These are phyloP conservation scores for Silvanus unidentatus DNA, from an alignment of 2,888 invertebrate species.

Conservation along the genomic window DNA sequence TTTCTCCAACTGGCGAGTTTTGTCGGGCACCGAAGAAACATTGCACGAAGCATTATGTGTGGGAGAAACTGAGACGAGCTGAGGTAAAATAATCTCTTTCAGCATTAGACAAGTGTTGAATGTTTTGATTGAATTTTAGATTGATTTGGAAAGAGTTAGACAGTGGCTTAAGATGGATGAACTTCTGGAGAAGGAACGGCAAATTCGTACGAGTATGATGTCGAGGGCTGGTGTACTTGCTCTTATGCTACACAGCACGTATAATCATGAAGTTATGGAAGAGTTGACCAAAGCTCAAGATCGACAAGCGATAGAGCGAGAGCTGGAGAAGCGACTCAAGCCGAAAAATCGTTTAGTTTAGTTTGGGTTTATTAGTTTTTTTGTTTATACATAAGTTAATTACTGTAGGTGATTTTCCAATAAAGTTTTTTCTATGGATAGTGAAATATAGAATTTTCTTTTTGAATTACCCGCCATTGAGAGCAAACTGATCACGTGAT, in stretches of 20 bases:
- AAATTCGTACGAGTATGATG: constrained; percentile 66
- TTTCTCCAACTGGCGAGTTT: constrained; percentile 78
- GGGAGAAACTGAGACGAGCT: constrained; percentile 91
- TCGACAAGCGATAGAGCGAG: constrained; percentile 48
- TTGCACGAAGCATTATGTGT: constrained; percentile 87
- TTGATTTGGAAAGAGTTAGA: constrained; percentile 87
- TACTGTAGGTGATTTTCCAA: no score
- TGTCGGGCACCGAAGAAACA: constrained; percentile 84
- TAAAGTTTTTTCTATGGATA: no score
- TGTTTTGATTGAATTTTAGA: constrained; percentile 48
- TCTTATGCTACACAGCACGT: constrained; percentile 93
- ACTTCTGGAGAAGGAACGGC: constrained; percentile 86
- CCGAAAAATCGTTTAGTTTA: constrained; percentile 3
- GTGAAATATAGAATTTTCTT: no score
- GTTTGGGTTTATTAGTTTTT: neutral
- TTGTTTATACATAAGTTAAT: no score
- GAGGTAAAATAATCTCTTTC: constrained; percentile 59
- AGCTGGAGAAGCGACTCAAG: constrained; percentile 39
- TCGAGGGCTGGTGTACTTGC: constrained; percentile 87
- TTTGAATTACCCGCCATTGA: no score
- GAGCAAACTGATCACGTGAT: no score
- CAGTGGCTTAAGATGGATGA: constrained; percentile 95
- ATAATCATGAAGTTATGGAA: constrained; percentile 88
- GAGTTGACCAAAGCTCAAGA: constrained; percentile 55
- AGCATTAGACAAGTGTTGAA: constrained; percentile 8